Evolutionary conservation across 2,888 invertebrate genomes (phyloP).

Genomic region (Boloria euphrosyne): DNA sequence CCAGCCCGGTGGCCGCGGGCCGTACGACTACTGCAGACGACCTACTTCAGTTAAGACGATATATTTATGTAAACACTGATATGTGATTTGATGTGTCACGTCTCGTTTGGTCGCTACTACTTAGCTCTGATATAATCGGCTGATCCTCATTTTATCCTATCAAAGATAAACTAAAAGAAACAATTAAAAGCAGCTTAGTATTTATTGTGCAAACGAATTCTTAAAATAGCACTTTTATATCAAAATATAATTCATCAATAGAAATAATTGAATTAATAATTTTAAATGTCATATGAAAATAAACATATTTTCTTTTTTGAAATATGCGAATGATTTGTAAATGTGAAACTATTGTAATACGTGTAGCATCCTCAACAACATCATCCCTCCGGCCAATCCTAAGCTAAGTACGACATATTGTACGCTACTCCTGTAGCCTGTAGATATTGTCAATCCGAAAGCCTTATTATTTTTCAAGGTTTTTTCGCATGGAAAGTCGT

Average conservation of each 20-base stretch:
- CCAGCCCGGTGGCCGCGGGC: constrained; percentile 44
- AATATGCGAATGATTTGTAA: constrained; percentile 14
- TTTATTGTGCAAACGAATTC: constrained; percentile 27
- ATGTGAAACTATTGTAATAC: constrained; percentile 1
- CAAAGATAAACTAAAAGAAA: constrained; percentile 29
- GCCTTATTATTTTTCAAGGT: constrained; percentile 57
- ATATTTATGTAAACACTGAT: constrained; percentile 64
- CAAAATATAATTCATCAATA: constrained; percentile 36
- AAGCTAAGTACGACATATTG: constrained; percentile 39
- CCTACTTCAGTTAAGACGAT: constrained; percentile 50
- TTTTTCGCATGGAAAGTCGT: constrained; percentile 59
- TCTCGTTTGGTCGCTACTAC: constrained; percentile 68
- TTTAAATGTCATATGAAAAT: constrained; percentile 36
- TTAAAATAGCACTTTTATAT: constrained; percentile 35
- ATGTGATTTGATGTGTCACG: constrained; percentile 80
- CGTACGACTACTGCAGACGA: constrained; percentile 50
- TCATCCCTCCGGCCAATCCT: constrained; percentile 24
- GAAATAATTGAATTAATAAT: constrained; percentile 31
- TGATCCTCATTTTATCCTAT: constrained; percentile 40
- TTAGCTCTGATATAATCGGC: constrained; percentile 50
- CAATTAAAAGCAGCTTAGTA: constrained; percentile 25
- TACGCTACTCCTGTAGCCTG: constrained; percentile 39
- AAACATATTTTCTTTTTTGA: constrained; percentile 20
- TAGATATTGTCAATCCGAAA: constrained; percentile 69
- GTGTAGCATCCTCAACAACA: constrained; percentile 20